These are phyloP conservation scores for Chrysogorgia sp. DNA, from an alignment of 92 coral and sea anemone genomes.

Conservation along the genomic window DNA sequence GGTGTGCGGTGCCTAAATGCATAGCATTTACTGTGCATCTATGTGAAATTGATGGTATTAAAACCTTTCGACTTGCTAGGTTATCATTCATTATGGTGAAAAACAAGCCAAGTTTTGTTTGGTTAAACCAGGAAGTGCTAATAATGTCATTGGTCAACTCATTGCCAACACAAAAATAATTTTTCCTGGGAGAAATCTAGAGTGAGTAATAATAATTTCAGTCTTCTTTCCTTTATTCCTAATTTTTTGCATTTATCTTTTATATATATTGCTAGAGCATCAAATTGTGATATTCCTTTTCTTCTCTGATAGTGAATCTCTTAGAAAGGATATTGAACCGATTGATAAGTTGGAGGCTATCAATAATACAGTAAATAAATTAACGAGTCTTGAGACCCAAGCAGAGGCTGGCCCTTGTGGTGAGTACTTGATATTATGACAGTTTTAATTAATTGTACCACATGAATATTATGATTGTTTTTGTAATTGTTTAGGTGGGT, in stretches of 20 bases:
- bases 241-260: background rate
- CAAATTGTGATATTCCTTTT: background rate
- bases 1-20: too few species aligned
- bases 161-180: slow-evolving; percentile 78
- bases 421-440: slow-evolving; percentile 27
- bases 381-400: slow-evolving; percentile 77
- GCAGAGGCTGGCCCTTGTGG: slow-evolving; percentile 96
- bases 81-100: slow-evolving; percentile 73
- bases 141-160: slow-evolving; percentile 83
- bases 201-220: slow-evolving; percentile 64
- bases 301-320: slow-evolving; percentile 57
- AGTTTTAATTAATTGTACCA: background rate
- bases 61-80: slow-evolving; percentile 46
- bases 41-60: background rate
- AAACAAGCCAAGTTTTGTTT: slow-evolving; percentile 72
- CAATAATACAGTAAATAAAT: slow-evolving; percentile 77
- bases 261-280: too few species aligned
- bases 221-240: background rate
- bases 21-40: too few species aligned
- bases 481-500: slow-evolving; percentile 70
- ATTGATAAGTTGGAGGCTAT: slow-evolving; percentile 70
- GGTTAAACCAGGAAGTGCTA: slow-evolving; percentile 70
- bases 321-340: slow-evolving; percentile 74
- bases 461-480: background rate
- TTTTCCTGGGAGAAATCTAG: slow-evolving; percentile 86